Evolutionary conservation across 2,113 vertebrate genomes (phyloP).

Genomic region (Eretmochelys imbricata): DNA sequence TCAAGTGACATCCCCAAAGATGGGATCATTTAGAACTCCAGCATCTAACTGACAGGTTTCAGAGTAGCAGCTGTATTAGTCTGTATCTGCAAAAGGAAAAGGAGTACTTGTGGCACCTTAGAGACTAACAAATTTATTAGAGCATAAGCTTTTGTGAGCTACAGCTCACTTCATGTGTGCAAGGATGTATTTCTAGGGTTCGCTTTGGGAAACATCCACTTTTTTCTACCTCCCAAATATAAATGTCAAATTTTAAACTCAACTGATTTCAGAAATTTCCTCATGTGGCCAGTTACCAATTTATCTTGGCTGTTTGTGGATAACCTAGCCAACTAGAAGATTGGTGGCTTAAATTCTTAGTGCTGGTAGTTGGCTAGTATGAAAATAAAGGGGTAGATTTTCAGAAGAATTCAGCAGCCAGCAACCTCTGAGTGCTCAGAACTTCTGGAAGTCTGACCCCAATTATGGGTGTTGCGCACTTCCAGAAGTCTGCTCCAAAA

Average conservation of each 20-base stretch:
- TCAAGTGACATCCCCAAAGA: background rate
- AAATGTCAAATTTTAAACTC: background rate
- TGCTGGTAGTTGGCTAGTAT: background rate
- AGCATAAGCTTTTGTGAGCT: no score
- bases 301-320: background rate
- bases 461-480: background rate
- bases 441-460: background rate
- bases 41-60: background rate
- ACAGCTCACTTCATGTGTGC: background rate
- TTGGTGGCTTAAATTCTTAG: rapidly evolving
- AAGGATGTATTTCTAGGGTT: background rate
- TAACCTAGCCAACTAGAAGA: background rate
- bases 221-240: background rate
- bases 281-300: background rate
- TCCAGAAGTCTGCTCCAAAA: background rate
- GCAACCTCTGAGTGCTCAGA: background rate
- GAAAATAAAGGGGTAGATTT: background rate
- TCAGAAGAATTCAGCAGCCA: background rate
- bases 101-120: no score
- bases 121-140: no score
- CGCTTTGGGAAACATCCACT: background rate
- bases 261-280: background rate
- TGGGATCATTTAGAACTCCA: background rate
- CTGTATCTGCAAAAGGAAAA: no score
- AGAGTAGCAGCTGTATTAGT: no score